Evolutionary conservation across 2,888 invertebrate species (phyloP).

Genomic region (Nebria brevicollis): DNA sequence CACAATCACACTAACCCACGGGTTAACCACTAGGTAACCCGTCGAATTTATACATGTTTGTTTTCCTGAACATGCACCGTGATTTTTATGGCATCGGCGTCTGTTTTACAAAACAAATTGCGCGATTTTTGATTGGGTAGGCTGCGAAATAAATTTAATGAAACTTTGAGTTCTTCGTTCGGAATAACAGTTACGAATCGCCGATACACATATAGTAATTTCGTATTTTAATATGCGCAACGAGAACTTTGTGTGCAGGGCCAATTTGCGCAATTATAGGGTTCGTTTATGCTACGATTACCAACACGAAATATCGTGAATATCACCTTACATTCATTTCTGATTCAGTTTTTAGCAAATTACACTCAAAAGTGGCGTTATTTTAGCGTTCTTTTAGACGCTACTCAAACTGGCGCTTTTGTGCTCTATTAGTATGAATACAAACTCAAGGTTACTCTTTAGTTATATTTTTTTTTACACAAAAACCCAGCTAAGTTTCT

Average conservation of each 20-base stretch:
- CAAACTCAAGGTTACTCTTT: too few relatives aligned
- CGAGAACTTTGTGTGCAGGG: not conserved
- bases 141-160: not conserved
- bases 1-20: not conserved
- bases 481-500: too few relatives aligned
- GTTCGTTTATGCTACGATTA: not conserved
- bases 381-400: too few relatives aligned
- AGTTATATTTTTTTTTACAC: too few relatives aligned
- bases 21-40: not conserved
- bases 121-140: not conserved
- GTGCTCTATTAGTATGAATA: too few relatives aligned
- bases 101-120: constrained; percentile 25
- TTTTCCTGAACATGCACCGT: constrained; percentile 13
- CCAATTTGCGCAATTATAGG: not conserved
- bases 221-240: not conserved
- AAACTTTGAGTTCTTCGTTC: not conserved
- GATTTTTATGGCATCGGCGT: constrained; percentile 24
- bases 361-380: too few relatives aligned
- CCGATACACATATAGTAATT: not conserved
- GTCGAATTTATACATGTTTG: constrained; percentile 19
- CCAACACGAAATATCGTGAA: not conserved
- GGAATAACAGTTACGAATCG: not conserved
- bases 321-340: too few relatives aligned
- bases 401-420: too few relatives aligned
- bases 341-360: too few relatives aligned